Base-by-base conservation (phyloP, 1,140 invertebrate genomes). In the Eubasilissa regina region DNA sequence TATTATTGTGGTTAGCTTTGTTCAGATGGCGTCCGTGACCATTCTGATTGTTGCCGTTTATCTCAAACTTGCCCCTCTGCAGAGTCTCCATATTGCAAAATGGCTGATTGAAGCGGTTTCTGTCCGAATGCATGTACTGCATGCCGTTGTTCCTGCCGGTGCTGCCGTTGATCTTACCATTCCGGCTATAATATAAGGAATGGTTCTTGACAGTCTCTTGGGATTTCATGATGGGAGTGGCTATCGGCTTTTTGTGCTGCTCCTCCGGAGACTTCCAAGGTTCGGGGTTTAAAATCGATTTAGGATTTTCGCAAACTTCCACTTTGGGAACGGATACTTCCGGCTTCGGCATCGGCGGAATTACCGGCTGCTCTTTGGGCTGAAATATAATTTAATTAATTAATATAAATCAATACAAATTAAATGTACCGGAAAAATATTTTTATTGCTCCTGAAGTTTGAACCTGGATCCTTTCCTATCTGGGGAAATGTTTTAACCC, bases 1-100 rank as follows among this genome's bases (percentile, higher is more conserved):
- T 81, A 43, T 76, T 79, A 48, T 81, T 79, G 51, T 77, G 62
- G 47, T 79, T 81, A 21, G 75, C 13, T 19, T 81, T 73, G 72
- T 12, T 43, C 62, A 45, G 17, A 11, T 35, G 44, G 48, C 43
- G 53, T 15, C 48, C 56, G 21, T 43, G 35, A 8, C 9, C 35
- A 21, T n/a, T 13, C 43, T 19, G 17, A 25, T 35, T 51, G 53
- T 48, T 58, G 19, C 60, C 47, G 56, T 78, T 51, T 17, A 70
- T 15, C n/a, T 73, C 78, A 47, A 19, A 64, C 53, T 79, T 79
- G 45, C 70, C 70, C 17, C 35, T n/a, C n/a, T n/a, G n/a, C n/a
- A n/a, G n/a, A n/a, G n/a, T n/a, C 25, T 79, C 48, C 77, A 72
- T 60, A 21, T 73, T 73, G 56, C 70, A 79, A 45, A 60, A 25